Conservation (phyloP, 2,888 invertebrate species). For the Hesperia comma region DNA sequence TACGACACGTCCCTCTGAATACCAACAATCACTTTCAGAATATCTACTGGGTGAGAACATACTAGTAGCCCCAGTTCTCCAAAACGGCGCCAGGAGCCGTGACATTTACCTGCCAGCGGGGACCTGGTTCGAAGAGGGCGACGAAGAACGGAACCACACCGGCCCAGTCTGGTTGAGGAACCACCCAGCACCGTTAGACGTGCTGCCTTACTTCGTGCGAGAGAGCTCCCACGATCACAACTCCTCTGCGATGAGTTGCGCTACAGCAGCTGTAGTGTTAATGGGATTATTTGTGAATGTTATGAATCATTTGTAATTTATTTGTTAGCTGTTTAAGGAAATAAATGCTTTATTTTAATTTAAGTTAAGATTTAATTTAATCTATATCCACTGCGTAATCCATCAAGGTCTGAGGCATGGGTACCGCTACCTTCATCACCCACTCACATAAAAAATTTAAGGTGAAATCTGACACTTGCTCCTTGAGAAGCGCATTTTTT, state of each 20-base stretch:
- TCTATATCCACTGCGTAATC: no score
- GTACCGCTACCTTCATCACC: no score
- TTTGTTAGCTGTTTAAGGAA: neutral
- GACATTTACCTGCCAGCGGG: constrained; percentile 91
- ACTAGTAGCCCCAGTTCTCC: constrained; percentile 90
- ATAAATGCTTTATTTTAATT: neutral
- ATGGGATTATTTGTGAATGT: constrained; percentile 47
- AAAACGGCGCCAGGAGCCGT: constrained; percentile 83
- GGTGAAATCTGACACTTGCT: no score
- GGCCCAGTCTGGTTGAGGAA: constrained; percentile 86
- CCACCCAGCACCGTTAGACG: constrained; percentile 87
- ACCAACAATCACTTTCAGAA: constrained; percentile 78
- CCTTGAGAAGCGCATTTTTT: no score
- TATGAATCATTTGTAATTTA: constrained; percentile 13
- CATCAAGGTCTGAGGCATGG: no score
- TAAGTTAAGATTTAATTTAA: neutral
- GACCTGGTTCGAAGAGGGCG: constrained; percentile 87
- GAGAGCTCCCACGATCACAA: constrained; percentile 44
- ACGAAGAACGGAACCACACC: constrained; percentile 59
- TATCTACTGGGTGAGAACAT: constrained; percentile 91
- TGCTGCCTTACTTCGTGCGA: constrained; percentile 87
- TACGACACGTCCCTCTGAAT: no score
- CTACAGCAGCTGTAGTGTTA: constrained; percentile 52
- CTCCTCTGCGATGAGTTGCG: constrained; percentile 45
- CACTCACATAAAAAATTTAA: no score